Percentiles rank a stretch among this genome's conserved stretches.
Evolutionary conservation across 2,113 vertebrate species (phyloP).

Genomic region (Varanus salvator): DNA sequence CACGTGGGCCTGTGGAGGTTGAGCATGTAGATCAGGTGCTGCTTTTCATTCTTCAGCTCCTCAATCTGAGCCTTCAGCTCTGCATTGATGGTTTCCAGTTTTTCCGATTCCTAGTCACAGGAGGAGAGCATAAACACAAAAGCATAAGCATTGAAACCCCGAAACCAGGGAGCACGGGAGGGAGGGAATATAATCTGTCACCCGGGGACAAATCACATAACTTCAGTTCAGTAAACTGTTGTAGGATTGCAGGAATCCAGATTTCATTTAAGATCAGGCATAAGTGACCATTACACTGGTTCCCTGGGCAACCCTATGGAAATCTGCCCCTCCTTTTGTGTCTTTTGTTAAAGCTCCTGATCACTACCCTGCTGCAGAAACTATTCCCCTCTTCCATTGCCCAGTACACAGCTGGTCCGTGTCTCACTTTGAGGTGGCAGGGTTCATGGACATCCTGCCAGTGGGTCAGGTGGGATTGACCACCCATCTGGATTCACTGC

Average conservation of each 20-base stretch:
- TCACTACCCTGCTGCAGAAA: background rate
- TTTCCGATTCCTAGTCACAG: conserved; percentile 90
- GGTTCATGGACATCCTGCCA: no score
- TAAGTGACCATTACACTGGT: background rate
- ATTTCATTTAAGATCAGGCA: background rate
- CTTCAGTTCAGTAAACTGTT: background rate
- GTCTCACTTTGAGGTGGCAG: no score
- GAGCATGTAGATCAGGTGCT: conserved; percentile 98
- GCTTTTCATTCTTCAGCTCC: conserved; percentile 96
- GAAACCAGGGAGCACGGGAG: background rate
- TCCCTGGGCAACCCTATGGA: background rate
- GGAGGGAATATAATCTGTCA: background rate
- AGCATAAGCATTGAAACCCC: background rate
- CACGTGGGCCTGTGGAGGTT: conserved; percentile 97
- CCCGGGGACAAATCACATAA: background rate
- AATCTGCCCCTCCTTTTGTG: background rate
- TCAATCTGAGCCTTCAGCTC: conserved; percentile 98
- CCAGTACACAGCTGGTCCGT: no score
- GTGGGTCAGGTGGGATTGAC: no score
- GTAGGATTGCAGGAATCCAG: background rate
- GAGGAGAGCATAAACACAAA: conserved; percentile 17
- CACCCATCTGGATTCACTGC: no score
- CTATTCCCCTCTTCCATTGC: background rate
- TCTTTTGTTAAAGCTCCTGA: background rate
- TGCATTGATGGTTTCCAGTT: conserved; percentile 92